Evolutionary conservation across 2,113 vertebrate species (phyloP).

Genomic region (Monopterus albus): DNA sequence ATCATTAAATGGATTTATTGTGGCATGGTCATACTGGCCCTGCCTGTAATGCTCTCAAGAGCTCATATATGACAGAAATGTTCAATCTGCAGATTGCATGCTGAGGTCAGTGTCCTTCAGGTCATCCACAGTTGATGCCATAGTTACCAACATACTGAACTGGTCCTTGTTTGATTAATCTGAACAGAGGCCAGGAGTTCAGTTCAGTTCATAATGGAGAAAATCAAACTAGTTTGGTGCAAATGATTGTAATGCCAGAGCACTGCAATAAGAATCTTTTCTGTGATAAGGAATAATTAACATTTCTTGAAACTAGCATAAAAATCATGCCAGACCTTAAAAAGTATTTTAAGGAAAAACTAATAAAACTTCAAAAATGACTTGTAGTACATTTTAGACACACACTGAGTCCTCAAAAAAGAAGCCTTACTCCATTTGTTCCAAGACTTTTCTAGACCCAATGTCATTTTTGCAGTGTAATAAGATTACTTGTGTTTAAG

Average conservation of each 20-base stretch:
- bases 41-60: conserved; percentile 28
- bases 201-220: background rate
- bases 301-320: background rate
- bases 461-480: too few relatives aligned
- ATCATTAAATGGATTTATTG: conserved; percentile 59
- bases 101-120: conserved; percentile 54
- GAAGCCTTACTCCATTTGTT: too few relatives aligned
- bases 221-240: background rate
- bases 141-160: conserved; percentile 37
- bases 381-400: too few relatives aligned
- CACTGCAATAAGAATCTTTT: background rate
- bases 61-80: conserved; percentile 31
- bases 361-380: too few relatives aligned
- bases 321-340: too few relatives aligned
- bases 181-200: background rate
- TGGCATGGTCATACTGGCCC: conserved; percentile 18
- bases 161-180: conserved; percentile 5
- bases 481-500: too few relatives aligned
- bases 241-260: background rate
- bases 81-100: conserved; percentile 60
- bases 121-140: conserved; percentile 54
- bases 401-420: too few relatives aligned
- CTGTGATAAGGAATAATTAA: too few relatives aligned
- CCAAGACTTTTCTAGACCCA: too few relatives aligned
- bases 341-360: too few relatives aligned